Conservation (phyloP, 2,797 vertebrate species). For the Mormyrops boulengeri region DNA sequence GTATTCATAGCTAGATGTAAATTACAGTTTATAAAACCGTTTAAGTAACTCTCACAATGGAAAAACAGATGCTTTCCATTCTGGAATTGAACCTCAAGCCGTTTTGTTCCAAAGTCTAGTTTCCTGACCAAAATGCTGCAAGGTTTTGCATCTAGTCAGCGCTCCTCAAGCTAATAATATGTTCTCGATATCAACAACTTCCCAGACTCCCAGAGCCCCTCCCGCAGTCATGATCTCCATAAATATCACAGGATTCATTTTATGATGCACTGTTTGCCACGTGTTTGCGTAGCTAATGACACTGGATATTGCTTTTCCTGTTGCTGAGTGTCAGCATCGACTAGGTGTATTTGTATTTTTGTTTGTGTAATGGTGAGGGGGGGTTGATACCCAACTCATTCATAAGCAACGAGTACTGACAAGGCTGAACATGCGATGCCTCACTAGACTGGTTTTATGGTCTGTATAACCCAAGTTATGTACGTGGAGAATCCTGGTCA, state of each 20-base stretch:
- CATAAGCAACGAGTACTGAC: neutral
- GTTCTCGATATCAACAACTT: neutral
- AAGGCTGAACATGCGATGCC: neutral
- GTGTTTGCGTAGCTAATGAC: neutral
- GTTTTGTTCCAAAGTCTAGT: neutral
- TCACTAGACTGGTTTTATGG: neutral
- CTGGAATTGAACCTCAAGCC: neutral
- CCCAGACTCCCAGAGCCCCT: neutral
- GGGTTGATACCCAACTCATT: neutral
- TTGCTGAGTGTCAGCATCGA: neutral
- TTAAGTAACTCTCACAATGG: neutral
- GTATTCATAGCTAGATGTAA: conserved; percentile 4
- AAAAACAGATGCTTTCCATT: conserved; percentile 7
- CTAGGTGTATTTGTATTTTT: neutral
- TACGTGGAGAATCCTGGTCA: neutral
- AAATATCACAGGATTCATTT: neutral
- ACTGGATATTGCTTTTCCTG: neutral
- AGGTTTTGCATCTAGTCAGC: neutral
- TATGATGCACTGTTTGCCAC: neutral
- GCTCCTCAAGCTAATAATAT: neutral
- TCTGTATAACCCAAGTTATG: neutral
- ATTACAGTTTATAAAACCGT: neutral
- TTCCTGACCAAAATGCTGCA: neutral
- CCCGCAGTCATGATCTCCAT: neutral
- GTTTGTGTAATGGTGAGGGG: neutral